These are phyloP conservation scores for Craseonycteris thonglongyai DNA, from an alignment of 2,113 vertebrate genomes.

Conservation along the genomic window DNA sequence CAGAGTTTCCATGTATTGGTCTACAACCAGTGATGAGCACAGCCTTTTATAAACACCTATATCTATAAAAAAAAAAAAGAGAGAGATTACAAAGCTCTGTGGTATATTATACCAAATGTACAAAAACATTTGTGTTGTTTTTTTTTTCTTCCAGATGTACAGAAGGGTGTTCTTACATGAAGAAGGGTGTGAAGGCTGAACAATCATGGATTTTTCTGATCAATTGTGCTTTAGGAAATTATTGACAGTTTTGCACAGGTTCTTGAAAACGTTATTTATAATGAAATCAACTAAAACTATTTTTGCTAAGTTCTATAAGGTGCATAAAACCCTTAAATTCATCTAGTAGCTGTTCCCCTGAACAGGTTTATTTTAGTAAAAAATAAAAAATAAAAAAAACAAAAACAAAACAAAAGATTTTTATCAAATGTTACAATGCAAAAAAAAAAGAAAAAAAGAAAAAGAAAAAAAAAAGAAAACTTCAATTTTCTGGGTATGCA, in stretches of 20 bases:
- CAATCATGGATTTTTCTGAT: conserved; percentile 94
- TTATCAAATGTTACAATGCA: conserved; percentile 89
- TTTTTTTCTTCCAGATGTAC: conserved; percentile 80
- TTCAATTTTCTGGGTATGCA: conserved; percentile 84
- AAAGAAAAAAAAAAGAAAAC: conserved; percentile 50
- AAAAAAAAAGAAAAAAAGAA: conserved; percentile 80
- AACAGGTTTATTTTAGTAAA: conserved; percentile 99
- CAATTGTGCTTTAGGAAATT: conserved; percentile 93
- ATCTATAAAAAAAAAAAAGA: not conserved
- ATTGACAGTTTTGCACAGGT: conserved; percentile 95
- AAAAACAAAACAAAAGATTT: conserved; percentile 86
- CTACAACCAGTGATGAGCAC: not conserved
- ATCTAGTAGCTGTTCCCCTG: conserved; percentile 90
- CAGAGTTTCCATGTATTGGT: not conserved
- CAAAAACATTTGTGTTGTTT: conserved; percentile 37
- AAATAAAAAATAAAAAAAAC: conserved; percentile 79
- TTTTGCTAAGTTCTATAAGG: conserved; percentile 96
- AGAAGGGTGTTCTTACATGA: conserved; percentile 80
- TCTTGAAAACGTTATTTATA: conserved; percentile 95
- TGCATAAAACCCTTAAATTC: conserved; percentile 93
- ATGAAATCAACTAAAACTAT: conserved; percentile 94
- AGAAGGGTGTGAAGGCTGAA: conserved; percentile 87
- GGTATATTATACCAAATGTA: not conserved
- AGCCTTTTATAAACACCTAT: not conserved
- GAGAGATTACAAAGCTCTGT: not conserved